A percentile compares a stretch with the other conserved stretches of the same genome.
phyloP scores from a whole-genome alignment of 2,888 invertebrate genomes.

The Embidobia sp. region DNA sequence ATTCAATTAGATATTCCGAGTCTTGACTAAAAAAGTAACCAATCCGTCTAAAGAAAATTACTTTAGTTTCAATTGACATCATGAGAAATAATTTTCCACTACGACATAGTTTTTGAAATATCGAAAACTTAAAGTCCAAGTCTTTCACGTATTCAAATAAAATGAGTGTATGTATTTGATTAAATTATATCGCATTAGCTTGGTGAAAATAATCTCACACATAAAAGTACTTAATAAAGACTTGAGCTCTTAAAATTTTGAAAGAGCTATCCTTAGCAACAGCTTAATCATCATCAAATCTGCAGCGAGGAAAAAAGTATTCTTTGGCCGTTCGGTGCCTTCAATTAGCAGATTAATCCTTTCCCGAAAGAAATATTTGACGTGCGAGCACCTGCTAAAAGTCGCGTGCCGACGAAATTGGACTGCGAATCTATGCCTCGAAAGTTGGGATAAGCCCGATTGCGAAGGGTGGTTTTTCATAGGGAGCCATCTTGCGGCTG shows the following conservation, averaged over 20 bases:
- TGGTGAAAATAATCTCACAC: slow-evolving; percentile 7
- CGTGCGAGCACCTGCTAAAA: slow-evolving; percentile 48
- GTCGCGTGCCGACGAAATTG: slow-evolving; percentile 53
- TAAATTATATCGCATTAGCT: slow-evolving; percentile 15
- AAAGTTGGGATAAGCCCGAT: slow-evolving; percentile 49
- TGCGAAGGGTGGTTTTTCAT: slow-evolving; percentile 69
- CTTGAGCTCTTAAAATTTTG: slow-evolving; percentile 14
- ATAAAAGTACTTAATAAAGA: slow-evolving; percentile 32
- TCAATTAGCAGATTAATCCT: slow-evolving; percentile 58
- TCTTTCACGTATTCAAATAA: too few relatives aligned
- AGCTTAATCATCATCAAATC: slow-evolving; percentile 49
- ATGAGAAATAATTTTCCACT: too few relatives aligned
- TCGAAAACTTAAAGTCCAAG: too few relatives aligned
- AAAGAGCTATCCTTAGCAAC: slow-evolving; percentile 29
- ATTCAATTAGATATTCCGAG: too few relatives aligned
- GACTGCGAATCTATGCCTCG: slow-evolving; percentile 52
- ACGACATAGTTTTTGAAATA: too few relatives aligned
- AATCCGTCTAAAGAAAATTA: too few relatives aligned
- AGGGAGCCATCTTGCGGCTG: slow-evolving; percentile 82
- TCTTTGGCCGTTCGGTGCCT: slow-evolving; percentile 9
- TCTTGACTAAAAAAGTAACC: too few relatives aligned
- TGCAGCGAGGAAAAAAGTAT: not conserved
- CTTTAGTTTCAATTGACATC: too few relatives aligned
- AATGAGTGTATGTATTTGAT: too few relatives aligned
- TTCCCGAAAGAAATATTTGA: slow-evolving; percentile 37